Conservation (phyloP, 2,888 invertebrate genomes). For the Amitus sp. region DNA sequence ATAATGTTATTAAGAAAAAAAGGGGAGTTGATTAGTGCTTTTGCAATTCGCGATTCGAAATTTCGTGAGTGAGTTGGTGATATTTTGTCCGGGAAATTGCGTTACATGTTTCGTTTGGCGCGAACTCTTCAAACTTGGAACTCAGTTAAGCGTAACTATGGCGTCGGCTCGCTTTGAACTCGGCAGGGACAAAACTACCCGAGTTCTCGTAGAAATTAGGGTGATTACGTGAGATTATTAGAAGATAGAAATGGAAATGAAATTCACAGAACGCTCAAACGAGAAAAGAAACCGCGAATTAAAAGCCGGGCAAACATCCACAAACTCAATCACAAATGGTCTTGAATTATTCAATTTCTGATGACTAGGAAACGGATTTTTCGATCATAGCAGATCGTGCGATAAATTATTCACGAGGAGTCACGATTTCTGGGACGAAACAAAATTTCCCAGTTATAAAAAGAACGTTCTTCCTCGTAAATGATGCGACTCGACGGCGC, state of each 20-base stretch:
- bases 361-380: neutral
- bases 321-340: constrained; percentile 1
- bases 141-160: constrained; percentile 1
- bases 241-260: neutral
- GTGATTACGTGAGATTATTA: constrained; percentile 1
- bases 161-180: neutral
- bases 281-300: neutral
- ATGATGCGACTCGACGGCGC: neutral
- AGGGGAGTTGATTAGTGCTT: too few species aligned
- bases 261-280: neutral
- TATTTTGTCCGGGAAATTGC: neutral
- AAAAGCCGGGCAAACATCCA: constrained; percentile 1
- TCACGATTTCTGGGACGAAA: neutral
- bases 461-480: neutral
- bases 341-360: constrained; percentile 1
- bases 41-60: too few species aligned
- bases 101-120: neutral
- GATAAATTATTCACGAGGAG: neutral
- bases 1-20: too few species aligned
- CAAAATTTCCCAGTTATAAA: neutral
- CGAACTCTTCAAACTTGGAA: neutral
- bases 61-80: too few species aligned
- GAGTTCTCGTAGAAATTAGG: neutral
- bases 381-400: neutral
- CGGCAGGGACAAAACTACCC: neutral